Conservation (phyloP, 2,113 vertebrate species). For the Rhea pennata region DNA sequence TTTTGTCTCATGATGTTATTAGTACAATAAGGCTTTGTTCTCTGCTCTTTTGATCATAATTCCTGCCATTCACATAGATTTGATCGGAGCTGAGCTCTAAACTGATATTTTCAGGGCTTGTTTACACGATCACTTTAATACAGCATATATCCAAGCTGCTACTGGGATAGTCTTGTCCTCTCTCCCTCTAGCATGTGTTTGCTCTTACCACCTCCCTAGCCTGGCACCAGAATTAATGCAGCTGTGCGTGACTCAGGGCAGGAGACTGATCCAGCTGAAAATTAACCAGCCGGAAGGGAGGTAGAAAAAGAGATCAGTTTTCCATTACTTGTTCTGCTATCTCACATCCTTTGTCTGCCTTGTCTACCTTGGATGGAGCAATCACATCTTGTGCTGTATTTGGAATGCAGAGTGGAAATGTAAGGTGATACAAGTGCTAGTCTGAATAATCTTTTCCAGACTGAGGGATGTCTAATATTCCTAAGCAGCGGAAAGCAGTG, state of each 20-base stretch:
- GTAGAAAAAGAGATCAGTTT: background rate
- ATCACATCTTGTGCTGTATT: background rate
- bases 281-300: background rate
- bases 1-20: background rate
- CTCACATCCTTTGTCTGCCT: slow-evolving; percentile 25
- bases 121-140: background rate
- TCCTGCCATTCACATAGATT: background rate
- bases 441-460: slow-evolving; percentile 38
- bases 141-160: background rate
- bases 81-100: background rate
- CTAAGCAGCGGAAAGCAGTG: background rate
- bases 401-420: slow-evolving; percentile 53
- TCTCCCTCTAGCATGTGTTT: background rate
- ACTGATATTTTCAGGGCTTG: background rate
- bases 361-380: slow-evolving; percentile 42
- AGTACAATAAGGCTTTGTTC: background rate
- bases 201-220: background rate
- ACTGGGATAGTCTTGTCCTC: background rate
- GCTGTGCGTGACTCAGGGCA: background rate
- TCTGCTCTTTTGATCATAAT: background rate
- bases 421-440: slow-evolving; percentile 20
- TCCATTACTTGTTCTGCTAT: slow-evolving; percentile 26
- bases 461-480: background rate
- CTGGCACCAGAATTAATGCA: background rate
- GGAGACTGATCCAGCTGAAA: slow-evolving; percentile 22